phyloP scores from a whole-genome alignment of 2,113 vertebrate species.

The Amblyornis subalaris region DNA sequence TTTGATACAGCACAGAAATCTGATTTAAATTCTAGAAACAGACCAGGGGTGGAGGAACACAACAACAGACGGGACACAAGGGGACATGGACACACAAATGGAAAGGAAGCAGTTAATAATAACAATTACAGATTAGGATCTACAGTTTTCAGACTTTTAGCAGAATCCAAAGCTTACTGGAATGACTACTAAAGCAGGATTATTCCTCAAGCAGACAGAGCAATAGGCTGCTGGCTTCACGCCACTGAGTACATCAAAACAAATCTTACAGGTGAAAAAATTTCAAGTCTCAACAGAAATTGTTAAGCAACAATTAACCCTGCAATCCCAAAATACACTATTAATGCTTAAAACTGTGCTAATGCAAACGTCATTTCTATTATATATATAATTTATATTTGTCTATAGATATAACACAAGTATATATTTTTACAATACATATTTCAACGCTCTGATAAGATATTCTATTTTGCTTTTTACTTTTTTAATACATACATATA shows the following conservation, averaged over 20 bases:
- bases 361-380: not conserved
- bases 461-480: not conserved
- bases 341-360: not conserved
- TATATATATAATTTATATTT: not conserved
- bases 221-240: not conserved
- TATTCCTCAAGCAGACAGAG: not conserved
- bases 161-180: not conserved
- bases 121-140: not conserved
- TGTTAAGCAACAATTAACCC: not conserved
- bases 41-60: not conserved
- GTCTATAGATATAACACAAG: not conserved
- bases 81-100: not conserved
- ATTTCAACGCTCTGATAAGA: not conserved
- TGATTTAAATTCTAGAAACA: not conserved
- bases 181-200: not conserved
- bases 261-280: not conserved
- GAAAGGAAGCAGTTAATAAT: not conserved
- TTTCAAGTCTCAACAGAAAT: not conserved
- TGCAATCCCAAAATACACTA: not conserved
- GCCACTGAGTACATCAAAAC: not conserved
- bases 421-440: not conserved
- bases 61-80: fast-evolving
- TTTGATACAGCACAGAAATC: not conserved
- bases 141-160: not conserved
- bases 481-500: not conserved